Percentiles rank a stretch among this genome's conserved stretches.
These are phyloP conservation scores for Papilio polyxenes DNA, from an alignment of 1,140 invertebrate species.

Conservation along the genomic window DNA sequence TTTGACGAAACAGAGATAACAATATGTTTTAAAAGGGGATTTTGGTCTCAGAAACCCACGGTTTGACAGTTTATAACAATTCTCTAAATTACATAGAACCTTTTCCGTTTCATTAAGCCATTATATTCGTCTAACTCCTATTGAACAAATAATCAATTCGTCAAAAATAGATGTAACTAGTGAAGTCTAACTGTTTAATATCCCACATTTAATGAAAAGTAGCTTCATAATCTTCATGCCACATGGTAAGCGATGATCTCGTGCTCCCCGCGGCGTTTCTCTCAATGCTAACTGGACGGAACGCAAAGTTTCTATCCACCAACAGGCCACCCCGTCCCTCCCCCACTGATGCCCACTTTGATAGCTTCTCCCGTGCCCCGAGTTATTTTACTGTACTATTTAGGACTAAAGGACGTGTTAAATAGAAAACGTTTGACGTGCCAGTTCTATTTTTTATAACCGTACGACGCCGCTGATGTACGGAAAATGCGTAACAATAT, in stretches of 20 bases:
- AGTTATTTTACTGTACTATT: constrained; percentile 69
- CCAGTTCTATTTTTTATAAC: neutral
- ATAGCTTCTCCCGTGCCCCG: constrained; percentile 53
- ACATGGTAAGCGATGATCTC: constrained; percentile 60
- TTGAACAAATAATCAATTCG: neutral
- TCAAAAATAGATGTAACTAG: neutral
- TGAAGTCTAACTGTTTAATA: neutral
- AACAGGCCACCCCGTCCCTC: constrained; percentile 51
- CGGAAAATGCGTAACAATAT: neutral
- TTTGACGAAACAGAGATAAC: too few relatives aligned
- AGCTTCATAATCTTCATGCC: constrained; percentile 37
- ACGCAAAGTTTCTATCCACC: constrained; percentile 59
- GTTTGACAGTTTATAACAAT: too few relatives aligned
- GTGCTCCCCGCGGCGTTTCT: constrained; percentile 65
- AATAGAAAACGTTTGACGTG: constrained; percentile 8
- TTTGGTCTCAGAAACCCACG: too few relatives aligned
- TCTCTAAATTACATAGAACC: too few relatives aligned
- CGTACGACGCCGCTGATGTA: neutral
- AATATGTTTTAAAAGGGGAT: too few relatives aligned
- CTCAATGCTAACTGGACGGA: constrained; percentile 73
- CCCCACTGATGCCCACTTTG: constrained; percentile 64
- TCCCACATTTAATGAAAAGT: constrained; percentile 26
- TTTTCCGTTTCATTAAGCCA: too few relatives aligned
- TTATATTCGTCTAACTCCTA: neutral
- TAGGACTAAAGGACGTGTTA: constrained; percentile 51